A percentile compares a stretch with the other conserved stretches of the same genome.
phyloP scores from a whole-genome alignment of 2,888 invertebrate species.

The Lomographa bimaculata region DNA sequence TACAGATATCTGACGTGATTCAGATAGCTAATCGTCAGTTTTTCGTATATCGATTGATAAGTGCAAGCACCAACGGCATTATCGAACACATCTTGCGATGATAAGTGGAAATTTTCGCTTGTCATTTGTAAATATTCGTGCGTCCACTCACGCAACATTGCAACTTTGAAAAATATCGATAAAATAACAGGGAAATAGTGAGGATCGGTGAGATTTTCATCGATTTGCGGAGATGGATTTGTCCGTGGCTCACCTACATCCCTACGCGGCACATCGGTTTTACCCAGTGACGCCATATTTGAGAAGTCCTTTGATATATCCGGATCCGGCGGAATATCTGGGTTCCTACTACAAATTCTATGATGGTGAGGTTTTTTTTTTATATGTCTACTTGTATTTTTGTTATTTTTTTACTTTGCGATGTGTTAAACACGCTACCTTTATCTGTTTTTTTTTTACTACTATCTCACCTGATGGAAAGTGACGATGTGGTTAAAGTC shows the following conservation, averaged over 20 bases:
- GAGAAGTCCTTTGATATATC: conserved; percentile 51
- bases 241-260: conserved; percentile 45
- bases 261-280: conserved; percentile 47
- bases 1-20: conserved; percentile 15
- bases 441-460: too few species aligned
- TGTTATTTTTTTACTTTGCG: too few species aligned
- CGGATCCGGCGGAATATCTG: conserved; percentile 60
- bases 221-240: conserved; percentile 59
- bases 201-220: conserved; percentile 47
- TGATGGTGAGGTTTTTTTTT: conserved; percentile 60
- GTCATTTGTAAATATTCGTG: conserved; percentile 13
- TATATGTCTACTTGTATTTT: too few species aligned
- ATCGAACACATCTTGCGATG: conserved; percentile 23
- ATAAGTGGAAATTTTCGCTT: conserved; percentile 12
- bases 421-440: too few species aligned
- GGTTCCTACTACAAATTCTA: conserved; percentile 62
- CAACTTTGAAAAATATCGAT: conserved; percentile 18
- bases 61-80: too few species aligned
- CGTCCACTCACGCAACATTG: conserved; percentile 27
- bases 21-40: conserved; percentile 16
- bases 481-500: too few species aligned
- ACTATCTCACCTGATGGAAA: too few species aligned
- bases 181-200: conserved; percentile 8
- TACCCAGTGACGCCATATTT: conserved; percentile 62
- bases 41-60: conserved; percentile 19